Conservation (phyloP, 2,888 invertebrate species). For the Aproaerema taeniolella region DNA sequence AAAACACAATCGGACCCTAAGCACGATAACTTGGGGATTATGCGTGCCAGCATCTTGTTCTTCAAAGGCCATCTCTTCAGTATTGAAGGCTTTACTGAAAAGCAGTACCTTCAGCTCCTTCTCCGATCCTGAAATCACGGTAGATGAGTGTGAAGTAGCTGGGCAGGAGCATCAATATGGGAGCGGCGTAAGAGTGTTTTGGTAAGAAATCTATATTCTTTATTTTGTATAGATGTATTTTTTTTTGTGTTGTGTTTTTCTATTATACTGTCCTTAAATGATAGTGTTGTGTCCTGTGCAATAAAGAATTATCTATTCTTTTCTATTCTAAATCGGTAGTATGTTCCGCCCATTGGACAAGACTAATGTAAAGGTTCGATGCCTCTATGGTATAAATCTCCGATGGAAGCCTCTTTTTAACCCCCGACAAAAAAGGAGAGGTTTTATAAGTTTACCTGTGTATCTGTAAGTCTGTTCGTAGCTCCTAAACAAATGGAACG, state of each 20-base stretch:
- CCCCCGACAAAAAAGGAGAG: no score
- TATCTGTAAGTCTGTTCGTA: no score
- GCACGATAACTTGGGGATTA: constrained; percentile 30
- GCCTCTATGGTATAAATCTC: no score
- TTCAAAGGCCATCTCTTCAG: constrained; percentile 26
- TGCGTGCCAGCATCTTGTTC: constrained; percentile 35
- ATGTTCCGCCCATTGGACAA: no score
- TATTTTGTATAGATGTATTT: background rate
- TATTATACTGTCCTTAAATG: background rate
- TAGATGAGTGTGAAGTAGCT: constrained; percentile 26
- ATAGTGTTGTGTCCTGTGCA: no score
- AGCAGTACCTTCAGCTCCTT: constrained; percentile 23
- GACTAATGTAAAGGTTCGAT: no score
- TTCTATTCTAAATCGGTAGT: no score
- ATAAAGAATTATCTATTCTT: no score
- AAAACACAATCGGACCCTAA: constrained; percentile 23
- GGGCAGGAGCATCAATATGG: constrained; percentile 15
- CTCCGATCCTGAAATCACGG: constrained; percentile 21
- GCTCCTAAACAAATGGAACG: no score
- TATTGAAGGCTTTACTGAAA: constrained; percentile 26
- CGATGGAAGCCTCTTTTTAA: no score
- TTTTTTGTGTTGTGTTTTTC: background rate
- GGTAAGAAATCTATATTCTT: no score
- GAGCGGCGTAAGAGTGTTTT: constrained; percentile 22
- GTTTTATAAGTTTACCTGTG: no score